Percentiles rank a stretch among this genome's conserved stretches.
Evolutionary conservation across 2,113 vertebrate species (phyloP).

Genomic region (Naja naja): DNA sequence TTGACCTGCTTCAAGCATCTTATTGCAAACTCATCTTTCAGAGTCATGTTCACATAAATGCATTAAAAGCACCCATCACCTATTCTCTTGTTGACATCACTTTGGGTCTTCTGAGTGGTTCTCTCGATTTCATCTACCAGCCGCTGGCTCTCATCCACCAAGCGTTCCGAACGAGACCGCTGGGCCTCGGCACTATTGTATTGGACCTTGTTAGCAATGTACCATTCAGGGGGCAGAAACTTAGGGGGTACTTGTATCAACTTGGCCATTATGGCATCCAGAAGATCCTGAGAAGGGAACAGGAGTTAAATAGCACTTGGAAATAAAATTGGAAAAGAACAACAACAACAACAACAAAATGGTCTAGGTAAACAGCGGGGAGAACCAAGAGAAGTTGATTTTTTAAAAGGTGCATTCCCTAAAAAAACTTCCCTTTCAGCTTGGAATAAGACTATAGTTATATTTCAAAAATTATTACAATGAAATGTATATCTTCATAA

Average conservation of each 20-base stretch:
- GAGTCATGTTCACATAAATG: background rate
- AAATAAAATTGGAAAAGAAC: background rate
- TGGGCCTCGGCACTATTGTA: constrained; percentile 69
- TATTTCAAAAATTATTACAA: background rate
- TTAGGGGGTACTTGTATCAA: constrained; percentile 63
- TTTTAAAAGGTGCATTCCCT: background rate
- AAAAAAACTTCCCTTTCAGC: background rate
- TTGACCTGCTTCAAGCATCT: background rate
- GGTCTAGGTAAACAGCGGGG: background rate
- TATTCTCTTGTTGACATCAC: constrained; percentile 79
- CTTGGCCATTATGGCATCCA: constrained; percentile 72
- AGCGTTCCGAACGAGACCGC: constrained; percentile 73
- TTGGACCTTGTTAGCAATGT: constrained; percentile 66
- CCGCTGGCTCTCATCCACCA: constrained; percentile 74
- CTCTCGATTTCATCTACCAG: constrained; percentile 81
- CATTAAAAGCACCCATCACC: constrained; percentile 67
- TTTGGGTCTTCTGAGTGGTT: constrained; percentile 75
- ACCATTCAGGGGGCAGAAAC: constrained; percentile 75
- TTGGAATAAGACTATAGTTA: background rate
- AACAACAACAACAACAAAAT: background rate
- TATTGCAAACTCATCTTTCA: background rate
- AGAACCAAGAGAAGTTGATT: background rate
- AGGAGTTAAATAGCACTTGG: constrained; percentile 1
- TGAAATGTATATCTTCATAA: background rate
- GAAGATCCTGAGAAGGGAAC: constrained; percentile 37